These are phyloP conservation scores for Callorhinus ursinus DNA, from an alignment of 2,113 vertebrate genomes.

Conservation along the genomic window DNA sequence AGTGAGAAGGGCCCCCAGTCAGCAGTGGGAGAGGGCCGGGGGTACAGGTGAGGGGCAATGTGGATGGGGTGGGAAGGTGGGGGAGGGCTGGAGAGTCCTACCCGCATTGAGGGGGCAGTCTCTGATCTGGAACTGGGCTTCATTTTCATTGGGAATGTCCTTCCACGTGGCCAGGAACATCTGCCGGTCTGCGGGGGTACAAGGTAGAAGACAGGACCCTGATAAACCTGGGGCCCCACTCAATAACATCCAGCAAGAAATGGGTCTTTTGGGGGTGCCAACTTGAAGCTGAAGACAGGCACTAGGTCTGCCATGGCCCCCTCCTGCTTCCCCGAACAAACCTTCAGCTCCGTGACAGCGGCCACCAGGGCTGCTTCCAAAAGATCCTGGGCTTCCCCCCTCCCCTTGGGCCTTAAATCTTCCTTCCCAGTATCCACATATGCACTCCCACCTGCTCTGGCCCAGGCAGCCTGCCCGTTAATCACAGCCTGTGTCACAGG, in stretches of 20 bases:
- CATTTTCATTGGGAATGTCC: slow-evolving; percentile 97
- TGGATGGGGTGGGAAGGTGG: rapidly evolving
- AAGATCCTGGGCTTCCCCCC: neutral
- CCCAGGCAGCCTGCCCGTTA: rapidly evolving
- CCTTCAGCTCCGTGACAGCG: neutral
- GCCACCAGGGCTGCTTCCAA: neutral
- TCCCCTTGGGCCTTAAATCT: neutral
- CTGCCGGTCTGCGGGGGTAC: slow-evolving; percentile 90
- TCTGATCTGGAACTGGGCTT: slow-evolving; percentile 97
- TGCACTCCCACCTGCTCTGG: neutral
- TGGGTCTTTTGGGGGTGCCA: neutral
- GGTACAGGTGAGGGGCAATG: neutral
- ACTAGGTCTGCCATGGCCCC: neutral
- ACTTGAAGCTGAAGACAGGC: neutral
- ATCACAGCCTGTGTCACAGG: neutral
- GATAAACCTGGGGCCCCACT: neutral
- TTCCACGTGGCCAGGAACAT: slow-evolving; percentile 99
- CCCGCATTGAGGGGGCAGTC: slow-evolving; percentile 95
- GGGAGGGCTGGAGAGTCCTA: slow-evolving; percentile 72
- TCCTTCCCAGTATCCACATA: neutral
- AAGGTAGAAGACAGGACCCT: neutral
- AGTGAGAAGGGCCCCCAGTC: neutral
- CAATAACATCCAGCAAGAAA: neutral
- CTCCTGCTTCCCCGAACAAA: neutral
- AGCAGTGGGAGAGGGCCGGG: neutral